Evolutionary conservation across 2,113 vertebrate genomes (phyloP), one percentile per base, ranked within the genome.

Genomic region (Nycticryphes semicollaris): DNA sequence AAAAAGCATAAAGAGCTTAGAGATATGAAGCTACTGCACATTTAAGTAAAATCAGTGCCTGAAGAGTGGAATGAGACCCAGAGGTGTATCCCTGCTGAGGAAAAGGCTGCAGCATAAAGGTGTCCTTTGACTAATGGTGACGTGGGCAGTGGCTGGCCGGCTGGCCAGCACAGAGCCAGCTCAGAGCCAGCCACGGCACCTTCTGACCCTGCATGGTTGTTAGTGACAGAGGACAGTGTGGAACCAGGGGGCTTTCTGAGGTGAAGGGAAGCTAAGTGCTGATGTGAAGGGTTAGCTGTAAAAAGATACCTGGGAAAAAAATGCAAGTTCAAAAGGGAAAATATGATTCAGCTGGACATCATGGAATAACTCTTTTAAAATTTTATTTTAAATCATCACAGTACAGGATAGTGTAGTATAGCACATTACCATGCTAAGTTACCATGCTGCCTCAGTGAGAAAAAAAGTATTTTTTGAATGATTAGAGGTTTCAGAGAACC

Each of bases 121-220:
- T 64, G 20, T 63, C 12, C 23, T 13, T 6, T 64, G 75, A 39
- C 20, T 45, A 30, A 4, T 4, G 11, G 20, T 1, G 10, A 68
- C 1, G 0, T 12, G 20, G 35, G 4, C 5, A 63, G 41, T 2
- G 3, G 18, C 59, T 85, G 24, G 4, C 54, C 82, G 22, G 4
- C n/a, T 4, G 5, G 37, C 28, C 56, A 75, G 41, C 60, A 60
- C 30, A 50, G 39, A 78, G 23, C 3, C 25, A 76, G 25, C 21
- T 66, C 43, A 51, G 43, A 86, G 30, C 14, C 53, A 79, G 20
- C 30, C 33, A 48, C 0, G 0, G 12, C 13, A 10, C 50, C 13
- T 64, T 28, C 33, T 92, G 50, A 15, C 7, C 9, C 7, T 80
- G 24, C 63, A 64, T 14, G 51, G 37, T 8, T 66, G 35, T 12